Evolutionary conservation across 1,140 invertebrate genomes (phyloP), one percentile per base, ranked within the genome.

Genomic region (Drosophila pectinifera): DNA sequence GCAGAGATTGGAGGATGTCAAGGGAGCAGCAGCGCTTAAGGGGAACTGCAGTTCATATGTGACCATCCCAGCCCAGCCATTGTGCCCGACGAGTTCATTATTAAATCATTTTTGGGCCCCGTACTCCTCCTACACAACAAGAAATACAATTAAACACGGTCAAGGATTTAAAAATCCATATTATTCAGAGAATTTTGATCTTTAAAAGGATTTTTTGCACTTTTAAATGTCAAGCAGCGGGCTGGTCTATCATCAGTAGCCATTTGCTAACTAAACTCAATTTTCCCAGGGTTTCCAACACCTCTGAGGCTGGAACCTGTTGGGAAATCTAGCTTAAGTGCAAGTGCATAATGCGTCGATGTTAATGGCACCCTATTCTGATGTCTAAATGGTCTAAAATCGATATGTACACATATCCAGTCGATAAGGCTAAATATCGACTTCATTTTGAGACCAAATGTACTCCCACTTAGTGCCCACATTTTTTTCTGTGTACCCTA

Each of bases 11-110:
- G 78, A 53, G 49, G 22, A 75, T 76, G 83, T 86, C 83, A 79
- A 76, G 83, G 83, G 83, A 86, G 79, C 79, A 53, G 61, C 22
- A 54, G 61, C 20, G 43, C 61, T 79, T 70, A 77, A 46, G 61
- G 51, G 56, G 78, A 81, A 80, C 54, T 42, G 58, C 61, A 80
- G 57, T 81, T 78, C 67, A 82, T 82, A 78, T 53, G 14, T 36
- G 31, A 53, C 31, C 36, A 54, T 55, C 36, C 58, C 57, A 74
- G 43, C 36, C 58, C 57, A 74, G 43, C 73, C 59, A 81, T 80
- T 84, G 80, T 83, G 56, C 65, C 26, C 51, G 67, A 74, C 73
- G 78, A 88, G 84, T 88, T 88, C 84, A 88, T 88, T 89, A 88
- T 88, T 88, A 88, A 89, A 88, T 88, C 68, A 84, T 88, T 85